Evolutionary conservation across 2,113 vertebrate genomes (phyloP), one percentile per base, ranked within the genome.

Genomic region (Cavia aperea): DNA sequence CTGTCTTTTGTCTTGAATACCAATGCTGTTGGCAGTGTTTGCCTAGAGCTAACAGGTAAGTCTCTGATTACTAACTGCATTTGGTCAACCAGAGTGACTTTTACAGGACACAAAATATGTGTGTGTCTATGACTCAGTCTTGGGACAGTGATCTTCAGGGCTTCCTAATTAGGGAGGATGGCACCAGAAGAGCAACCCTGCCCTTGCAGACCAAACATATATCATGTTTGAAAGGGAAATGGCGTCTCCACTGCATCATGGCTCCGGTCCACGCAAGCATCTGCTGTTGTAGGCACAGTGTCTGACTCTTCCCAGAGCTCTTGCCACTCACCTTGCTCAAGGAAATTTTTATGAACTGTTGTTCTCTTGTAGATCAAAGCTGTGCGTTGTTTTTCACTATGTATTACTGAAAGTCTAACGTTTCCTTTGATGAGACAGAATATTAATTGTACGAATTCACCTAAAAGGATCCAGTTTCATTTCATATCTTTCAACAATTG

Each of bases 1-100:
- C 90, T 94, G 94, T 79, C 97, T 96, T 97, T 97, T 97, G 96
- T 97, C 96, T 97, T 96, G 97, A 98, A 98, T 98, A 97, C 94
- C 96, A 98, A 98, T 97, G 95, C 86, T 93, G 78, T 65, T 81
- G 63, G 58, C 7, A 8, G 85, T 93, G 88, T 96, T 96, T 97
- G 96, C 97, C 96, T 92, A 89, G 89, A 97, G 97, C 96, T 91
- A 97, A 96, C 89, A 29, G 95, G 94, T 91, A 94, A 92, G 92
- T 94, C 95, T 97, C 94, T 95, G 97, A 95, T 95, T 97, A 96
- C 92, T 77, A 97, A 95, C 95, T 94, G 88, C 87, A 95, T 90
- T 96, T 96, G 96, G 96, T 94, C 94, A 92, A 94, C 58, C 3
- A 94, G 96, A 97, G 81, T 36, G 51, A 95, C 93, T 96, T 93